Percentiles rank a stretch among this genome's conserved stretches.
These are phyloP conservation scores for Lepidonotus clava DNA, from an alignment of 2,888 invertebrate species.

Conservation along the genomic window DNA sequence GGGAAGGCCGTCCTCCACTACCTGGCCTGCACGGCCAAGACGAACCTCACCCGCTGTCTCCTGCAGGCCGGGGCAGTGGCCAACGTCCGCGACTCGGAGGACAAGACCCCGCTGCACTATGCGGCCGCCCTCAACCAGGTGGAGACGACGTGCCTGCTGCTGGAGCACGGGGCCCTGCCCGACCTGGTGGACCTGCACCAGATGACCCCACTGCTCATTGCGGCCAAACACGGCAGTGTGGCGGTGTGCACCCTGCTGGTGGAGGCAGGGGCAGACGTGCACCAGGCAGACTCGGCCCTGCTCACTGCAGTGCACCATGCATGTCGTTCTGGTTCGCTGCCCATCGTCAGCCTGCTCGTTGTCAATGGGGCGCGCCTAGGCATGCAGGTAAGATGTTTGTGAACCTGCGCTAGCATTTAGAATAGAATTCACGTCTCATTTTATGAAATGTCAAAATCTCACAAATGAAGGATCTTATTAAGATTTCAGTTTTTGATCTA, in stretches of 20 bases:
- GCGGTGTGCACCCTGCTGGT: conserved; percentile 24
- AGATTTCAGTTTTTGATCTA: too few species aligned
- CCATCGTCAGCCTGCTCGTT: not conserved
- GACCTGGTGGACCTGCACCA: conserved; percentile 45
- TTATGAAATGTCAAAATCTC: too few species aligned
- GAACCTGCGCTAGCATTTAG: too few species aligned
- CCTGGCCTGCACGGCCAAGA: conserved; percentile 8
- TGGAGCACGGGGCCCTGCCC: conserved; percentile 35
- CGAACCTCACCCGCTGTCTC: conserved; percentile 10
- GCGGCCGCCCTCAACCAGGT: conserved; percentile 55
- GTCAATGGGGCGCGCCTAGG: not conserved
- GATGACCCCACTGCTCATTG: conserved; percentile 54
- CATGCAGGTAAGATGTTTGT: too few species aligned
- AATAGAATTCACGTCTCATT: too few species aligned
- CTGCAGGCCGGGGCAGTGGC: conserved; percentile 19
- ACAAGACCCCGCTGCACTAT: conserved; percentile 65
- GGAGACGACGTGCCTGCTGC: not conserved
- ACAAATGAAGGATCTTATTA: too few species aligned
- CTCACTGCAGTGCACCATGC: conserved; percentile 40
- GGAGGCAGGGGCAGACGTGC: not conserved
- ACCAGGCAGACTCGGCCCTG: not conserved
- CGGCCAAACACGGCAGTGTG: conserved; percentile 44
- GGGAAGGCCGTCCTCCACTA: conserved; percentile 48
- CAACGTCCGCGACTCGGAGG: conserved; percentile 56
- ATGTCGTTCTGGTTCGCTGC: conserved; percentile 19